Percentiles rank a stretch among this genome's conserved stretches.
These are phyloP conservation scores for Triplophysa rosa DNA, from an alignment of 2,113 vertebrate species.

Conservation along the genomic window DNA sequence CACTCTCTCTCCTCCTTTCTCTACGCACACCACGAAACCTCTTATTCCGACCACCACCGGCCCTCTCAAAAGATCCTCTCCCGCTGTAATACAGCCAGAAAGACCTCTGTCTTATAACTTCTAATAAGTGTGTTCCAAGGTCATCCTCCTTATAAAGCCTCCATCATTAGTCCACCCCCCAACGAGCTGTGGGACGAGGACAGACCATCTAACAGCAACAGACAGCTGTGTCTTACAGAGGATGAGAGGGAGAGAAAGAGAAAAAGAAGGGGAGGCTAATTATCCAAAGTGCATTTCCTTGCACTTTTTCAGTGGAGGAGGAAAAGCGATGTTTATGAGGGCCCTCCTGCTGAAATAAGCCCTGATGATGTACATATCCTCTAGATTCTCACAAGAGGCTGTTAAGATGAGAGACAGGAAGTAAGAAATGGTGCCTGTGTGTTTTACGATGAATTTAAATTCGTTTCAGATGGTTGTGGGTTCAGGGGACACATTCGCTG, in stretches of 20 bases:
- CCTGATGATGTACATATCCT: slow-evolving; percentile 37
- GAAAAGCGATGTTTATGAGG: slow-evolving; percentile 13
- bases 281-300: slow-evolving; percentile 28
- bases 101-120: slow-evolving; percentile 47
- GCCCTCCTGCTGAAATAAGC: slow-evolving; percentile 42
- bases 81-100: slow-evolving; percentile 41
- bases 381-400: slow-evolving; percentile 11
- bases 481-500: background rate
- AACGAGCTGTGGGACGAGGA: slow-evolving; percentile 47
- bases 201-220: slow-evolving; percentile 45
- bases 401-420: slow-evolving; percentile 22
- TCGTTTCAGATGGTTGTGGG: background rate
- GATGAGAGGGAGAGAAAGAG: slow-evolving; percentile 7
- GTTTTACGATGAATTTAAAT: background rate
- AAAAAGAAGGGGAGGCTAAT: slow-evolving; percentile 27
- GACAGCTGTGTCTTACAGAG: slow-evolving; percentile 42
- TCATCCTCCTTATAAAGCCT: slow-evolving; percentile 54
- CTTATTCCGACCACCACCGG: slow-evolving; percentile 43
- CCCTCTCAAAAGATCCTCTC: slow-evolving; percentile 47
- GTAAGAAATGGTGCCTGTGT: background rate
- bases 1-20: slow-evolving; percentile 6
- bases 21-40: slow-evolving; percentile 48
- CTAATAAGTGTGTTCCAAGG: slow-evolving; percentile 60
- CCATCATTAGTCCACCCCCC: slow-evolving; percentile 44
- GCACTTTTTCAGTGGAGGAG: slow-evolving; percentile 33